phyloP scores from a whole-genome alignment of 2,888 invertebrate species.

The Drosophila testacea region DNA sequence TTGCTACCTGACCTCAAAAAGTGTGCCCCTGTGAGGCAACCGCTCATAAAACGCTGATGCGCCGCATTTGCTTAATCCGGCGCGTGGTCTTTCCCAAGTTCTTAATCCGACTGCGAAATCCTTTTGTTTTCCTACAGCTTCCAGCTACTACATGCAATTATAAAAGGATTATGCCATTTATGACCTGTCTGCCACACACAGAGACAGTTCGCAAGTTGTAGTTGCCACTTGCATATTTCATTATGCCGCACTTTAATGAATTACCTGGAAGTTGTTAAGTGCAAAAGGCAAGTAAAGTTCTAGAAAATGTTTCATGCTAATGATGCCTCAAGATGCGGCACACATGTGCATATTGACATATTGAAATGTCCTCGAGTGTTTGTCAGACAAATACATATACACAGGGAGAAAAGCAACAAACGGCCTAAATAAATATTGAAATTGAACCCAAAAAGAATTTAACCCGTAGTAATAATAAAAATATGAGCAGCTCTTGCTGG shows the following conservation, averaged over 20 bases:
- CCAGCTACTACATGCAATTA: constrained; percentile 75
- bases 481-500: background rate
- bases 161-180: constrained; percentile 74
- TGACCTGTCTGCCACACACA: constrained; percentile 26
- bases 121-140: constrained; percentile 68
- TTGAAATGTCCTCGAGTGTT: constrained; percentile 16
- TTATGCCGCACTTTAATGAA: constrained; percentile 70
- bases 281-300: constrained; percentile 35
- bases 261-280: constrained; percentile 70
- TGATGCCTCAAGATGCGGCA: constrained; percentile 16
- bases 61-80: constrained; percentile 72
- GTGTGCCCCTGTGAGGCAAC: constrained; percentile 20
- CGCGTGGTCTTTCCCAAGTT: constrained; percentile 76
- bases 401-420: background rate
- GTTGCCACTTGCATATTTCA: constrained; percentile 45
- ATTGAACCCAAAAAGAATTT: background rate
- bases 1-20: constrained; percentile 37
- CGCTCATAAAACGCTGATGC: constrained; percentile 72
- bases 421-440: constrained; percentile 28
- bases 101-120: constrained; percentile 69
- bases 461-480: background rate
- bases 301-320: constrained; percentile 22
- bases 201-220: constrained; percentile 3
- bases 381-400: constrained; percentile 1
- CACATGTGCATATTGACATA: constrained; percentile 18